Percentiles rank a stretch among this genome's conserved stretches.
Conservation (phyloP, 2,888 invertebrate species). For the Tetranychus piercei region DNA sequence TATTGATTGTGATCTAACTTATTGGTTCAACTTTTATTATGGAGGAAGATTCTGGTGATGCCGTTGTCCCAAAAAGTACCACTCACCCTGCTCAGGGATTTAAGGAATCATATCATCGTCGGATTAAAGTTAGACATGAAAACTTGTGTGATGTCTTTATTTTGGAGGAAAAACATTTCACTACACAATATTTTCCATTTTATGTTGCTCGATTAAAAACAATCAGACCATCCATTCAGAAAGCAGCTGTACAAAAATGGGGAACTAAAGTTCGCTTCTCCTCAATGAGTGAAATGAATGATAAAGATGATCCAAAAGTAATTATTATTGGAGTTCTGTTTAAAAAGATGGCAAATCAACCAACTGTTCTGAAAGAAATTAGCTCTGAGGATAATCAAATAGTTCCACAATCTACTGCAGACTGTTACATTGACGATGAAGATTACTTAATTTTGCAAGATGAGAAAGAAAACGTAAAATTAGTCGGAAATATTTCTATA, state of each 20-base stretch:
- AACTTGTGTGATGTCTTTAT: slow-evolving; percentile 3
- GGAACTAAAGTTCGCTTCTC: slow-evolving; percentile 9
- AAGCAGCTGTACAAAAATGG: slow-evolving; percentile 14
- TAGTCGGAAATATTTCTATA: slow-evolving; percentile 44
- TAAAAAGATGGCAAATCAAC: slow-evolving; percentile 74
- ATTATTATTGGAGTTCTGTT: slow-evolving; percentile 70
- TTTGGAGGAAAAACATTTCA: slow-evolving; percentile 8
- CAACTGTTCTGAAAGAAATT: slow-evolving; percentile 72
- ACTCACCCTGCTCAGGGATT: too few relatives aligned
- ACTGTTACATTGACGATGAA: slow-evolving; percentile 51
- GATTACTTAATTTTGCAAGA: slow-evolving; percentile 76
- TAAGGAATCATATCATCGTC: too few relatives aligned
- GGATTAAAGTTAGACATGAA: not conserved
- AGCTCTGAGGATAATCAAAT: slow-evolving; percentile 58
- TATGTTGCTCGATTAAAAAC: slow-evolving; percentile 17
- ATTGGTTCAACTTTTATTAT: too few relatives aligned
- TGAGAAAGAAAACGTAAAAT: slow-evolving; percentile 62
- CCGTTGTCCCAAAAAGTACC: too few relatives aligned
- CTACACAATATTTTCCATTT: slow-evolving; percentile 20
- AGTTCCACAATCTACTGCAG: not conserved
- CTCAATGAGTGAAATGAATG: slow-evolving; percentile 2
- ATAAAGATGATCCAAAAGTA: slow-evolving; percentile 19
- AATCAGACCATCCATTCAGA: slow-evolving; percentile 4
- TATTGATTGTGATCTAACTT: too few relatives aligned
- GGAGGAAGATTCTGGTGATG: too few relatives aligned